phyloP scores from a whole-genome alignment of 2,797 vertebrate genomes.

The Pangasius mekongensis region DNA sequence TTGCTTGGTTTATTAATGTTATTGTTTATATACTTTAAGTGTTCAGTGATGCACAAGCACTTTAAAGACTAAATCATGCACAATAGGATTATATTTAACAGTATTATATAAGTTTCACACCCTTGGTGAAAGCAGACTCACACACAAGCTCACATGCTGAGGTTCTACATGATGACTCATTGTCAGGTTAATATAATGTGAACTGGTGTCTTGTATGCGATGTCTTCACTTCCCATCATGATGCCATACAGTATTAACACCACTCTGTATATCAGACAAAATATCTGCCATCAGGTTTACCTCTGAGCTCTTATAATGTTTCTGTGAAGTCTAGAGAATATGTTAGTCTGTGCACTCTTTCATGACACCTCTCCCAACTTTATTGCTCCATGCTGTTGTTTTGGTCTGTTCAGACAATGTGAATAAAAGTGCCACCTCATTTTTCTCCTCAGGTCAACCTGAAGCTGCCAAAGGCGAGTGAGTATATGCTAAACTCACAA shows the following conservation, averaged over 20 bases:
- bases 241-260: background rate
- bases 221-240: background rate
- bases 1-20: background rate
- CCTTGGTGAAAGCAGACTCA: background rate
- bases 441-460: conserved; percentile 66
- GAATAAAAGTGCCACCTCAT: background rate
- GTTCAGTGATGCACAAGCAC: background rate
- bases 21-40: background rate
- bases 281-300: background rate
- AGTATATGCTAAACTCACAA: conserved; percentile 63
- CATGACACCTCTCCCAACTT: background rate
- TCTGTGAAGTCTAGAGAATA: background rate
- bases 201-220: background rate
- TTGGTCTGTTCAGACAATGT: background rate
- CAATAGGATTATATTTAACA: background rate
- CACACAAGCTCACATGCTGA: background rate
- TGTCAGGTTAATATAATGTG: background rate
- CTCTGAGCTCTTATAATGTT: background rate
- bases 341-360: background rate
- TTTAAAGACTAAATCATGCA: background rate
- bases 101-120: background rate
- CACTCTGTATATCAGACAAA: background rate
- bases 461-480: conserved; percentile 78
- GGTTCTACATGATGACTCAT: background rate
- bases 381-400: background rate